Evolutionary conservation across 2,113 vertebrate species (phyloP), one percentile per base, ranked within the genome.

Genomic region (Ramphastos sulfuratus): DNA sequence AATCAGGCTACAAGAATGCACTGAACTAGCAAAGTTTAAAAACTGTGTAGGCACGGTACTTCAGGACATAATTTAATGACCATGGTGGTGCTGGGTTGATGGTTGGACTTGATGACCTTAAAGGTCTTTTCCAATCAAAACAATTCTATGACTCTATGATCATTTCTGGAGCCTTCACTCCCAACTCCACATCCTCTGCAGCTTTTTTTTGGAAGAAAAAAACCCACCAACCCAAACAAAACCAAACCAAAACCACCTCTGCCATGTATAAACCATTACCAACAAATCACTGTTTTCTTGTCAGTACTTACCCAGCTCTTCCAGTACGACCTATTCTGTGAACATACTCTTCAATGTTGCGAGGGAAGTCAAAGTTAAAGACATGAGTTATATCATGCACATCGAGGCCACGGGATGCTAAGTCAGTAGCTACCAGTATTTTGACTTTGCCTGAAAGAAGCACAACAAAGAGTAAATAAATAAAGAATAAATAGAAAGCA

Each of bases 301-400:
- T 5, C 12, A 61, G 25, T 12, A 58, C 97, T 92, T 94, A 99
- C 99, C 99, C 99, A 59, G 99, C 99, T 96, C 99, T 98, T 55
- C 99, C 99, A 7, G 99, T 99, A 35, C 99, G 98, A 10, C 99
- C 99, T 42, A 99, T 97, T 80, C 99, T 98, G 81, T 99, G 99
- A 25, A 99, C 98, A 6, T 99, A 99, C 60, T 99, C 99, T 85
- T 99, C 99, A 50, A 99, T 98, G 91, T 99, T 99, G n/a, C 98
- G 98, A 33, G 99, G 99, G 67, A 99, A 99, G 93, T 99, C 99
- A 1, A 97, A 99, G 93, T 99, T 99, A 82, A 99, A 98, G 52
- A 99, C 99, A 4, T 99, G 99, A 1, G 99, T 99, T 83, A 99
- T 97, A 77, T 99, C 99, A 1, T 97, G 97, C 44, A 99, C 99